These are phyloP conservation scores for Drosophila pseudotakahashii DNA, from an alignment of 2,888 invertebrate genomes.

Conservation along the genomic window DNA sequence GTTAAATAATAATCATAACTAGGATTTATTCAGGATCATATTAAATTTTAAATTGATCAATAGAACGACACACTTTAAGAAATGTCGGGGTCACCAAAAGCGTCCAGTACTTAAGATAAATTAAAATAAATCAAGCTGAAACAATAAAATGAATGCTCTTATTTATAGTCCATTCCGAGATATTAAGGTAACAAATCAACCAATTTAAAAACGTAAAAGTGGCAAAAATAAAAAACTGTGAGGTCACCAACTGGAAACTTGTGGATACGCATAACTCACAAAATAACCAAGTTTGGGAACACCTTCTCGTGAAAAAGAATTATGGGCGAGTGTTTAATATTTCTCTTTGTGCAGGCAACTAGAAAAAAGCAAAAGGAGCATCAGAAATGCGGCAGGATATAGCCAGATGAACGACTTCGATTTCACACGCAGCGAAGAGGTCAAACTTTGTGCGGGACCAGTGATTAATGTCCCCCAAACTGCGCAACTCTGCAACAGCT, in stretches of 20 bases:
- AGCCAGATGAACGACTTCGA: slow-evolving; percentile 71
- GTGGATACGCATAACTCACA: neutral
- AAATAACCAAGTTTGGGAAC: neutral
- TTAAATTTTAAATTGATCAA: no score
- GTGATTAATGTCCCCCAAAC: slow-evolving; percentile 33
- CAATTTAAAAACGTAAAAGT: neutral
- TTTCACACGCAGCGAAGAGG: slow-evolving; percentile 45
- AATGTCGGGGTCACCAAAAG: no score
- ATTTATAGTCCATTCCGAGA: no score
- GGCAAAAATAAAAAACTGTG: neutral
- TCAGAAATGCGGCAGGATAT: slow-evolving; percentile 56
- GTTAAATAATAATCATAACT: no score
- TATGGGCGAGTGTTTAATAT: neutral
- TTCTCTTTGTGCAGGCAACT: slow-evolving; percentile 8
- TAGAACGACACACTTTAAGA: no score
- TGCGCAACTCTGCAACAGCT: slow-evolving; percentile 36
- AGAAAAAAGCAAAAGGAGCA: neutral
- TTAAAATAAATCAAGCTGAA: no score
- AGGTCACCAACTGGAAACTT: neutral
- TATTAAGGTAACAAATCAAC: neutral
- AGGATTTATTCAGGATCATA: no score
- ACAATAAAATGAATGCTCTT: no score
- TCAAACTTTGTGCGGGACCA: slow-evolving; percentile 16
- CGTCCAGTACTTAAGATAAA: no score
- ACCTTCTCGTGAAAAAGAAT: neutral